Base-by-base conservation (phyloP, 2,113 vertebrate species). In the Paralichthys olivaceus region DNA sequence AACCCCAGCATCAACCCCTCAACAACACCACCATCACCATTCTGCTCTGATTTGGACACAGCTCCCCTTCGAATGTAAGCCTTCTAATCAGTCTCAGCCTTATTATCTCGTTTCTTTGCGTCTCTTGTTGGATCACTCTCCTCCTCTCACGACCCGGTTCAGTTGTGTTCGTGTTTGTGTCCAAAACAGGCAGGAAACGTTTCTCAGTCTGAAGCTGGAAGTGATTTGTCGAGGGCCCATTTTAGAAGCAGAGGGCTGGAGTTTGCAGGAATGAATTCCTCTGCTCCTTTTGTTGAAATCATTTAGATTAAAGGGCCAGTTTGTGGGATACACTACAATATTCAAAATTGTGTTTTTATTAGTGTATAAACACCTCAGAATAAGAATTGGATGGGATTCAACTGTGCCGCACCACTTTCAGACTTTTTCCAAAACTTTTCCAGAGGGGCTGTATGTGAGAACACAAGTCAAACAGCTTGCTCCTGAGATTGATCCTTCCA, bases 141-240 rank as follows among this genome's bases (percentile, higher is more conserved):
- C 3, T 20, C 29, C 47, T 25, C 28, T 63, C 14, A 4, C 47
- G 22, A 32, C 51, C 54, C n/a, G 29, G 43, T 47, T 78, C 73
- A 47, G 61, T 4, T 85, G 84, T 77, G 77, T 86, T 51, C 85
- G 43, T 4, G 13, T 79, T 78, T 89, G 62, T 60, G 51, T 1
- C 13, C 56, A 89, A 56, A 79, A 49, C n/a, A 66, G 47, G 63
- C 64, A 89, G 81, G 80, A 87, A 86, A 56, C 25, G 63, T 73
- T 53, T 81, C 56, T 56, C 45, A 7, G 45, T 74, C 64, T 71
- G 49, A 77, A 64, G 76, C 79, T 88, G 72, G 72, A 85, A 89
- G 72, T 83, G 58, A 86, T 84, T 89, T 84, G 75, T 65, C 3
- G 79, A 67, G 34, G 57, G 69, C 29, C 57, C 49, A 49, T 58